These are phyloP conservation scores for Micromussa lordhowensis DNA, from an alignment of 92 coral and sea anemone genomes.

Conservation along the genomic window DNA sequence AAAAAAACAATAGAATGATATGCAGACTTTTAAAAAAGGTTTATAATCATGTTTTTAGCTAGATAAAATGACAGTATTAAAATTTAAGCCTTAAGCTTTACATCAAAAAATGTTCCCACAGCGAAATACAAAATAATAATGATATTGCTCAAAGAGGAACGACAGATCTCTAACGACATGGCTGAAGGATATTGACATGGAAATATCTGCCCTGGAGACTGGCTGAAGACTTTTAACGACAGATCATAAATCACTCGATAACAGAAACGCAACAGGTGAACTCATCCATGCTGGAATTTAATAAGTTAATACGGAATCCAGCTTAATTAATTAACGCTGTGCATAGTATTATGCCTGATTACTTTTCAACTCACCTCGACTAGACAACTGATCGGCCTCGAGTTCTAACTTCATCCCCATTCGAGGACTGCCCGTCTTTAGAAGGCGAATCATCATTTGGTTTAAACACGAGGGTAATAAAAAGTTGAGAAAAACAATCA, in stretches of 20 bases:
- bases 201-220: not conserved
- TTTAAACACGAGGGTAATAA: not conserved
- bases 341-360: not conserved
- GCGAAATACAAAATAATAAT: slow-evolving; percentile 3
- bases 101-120: not conserved
- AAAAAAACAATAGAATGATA: not conserved
- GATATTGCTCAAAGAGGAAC: slow-evolving; percentile 4
- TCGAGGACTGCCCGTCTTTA: slow-evolving; percentile 70
- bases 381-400: slow-evolving; percentile 84
- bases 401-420: slow-evolving; percentile 83
- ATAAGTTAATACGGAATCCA: not conserved
- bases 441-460: slow-evolving; percentile 59
- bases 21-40: not conserved
- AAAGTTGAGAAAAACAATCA: no score
- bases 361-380: slow-evolving; percentile 58
- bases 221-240: not conserved
- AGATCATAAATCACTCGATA: not conserved
- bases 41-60: not conserved
- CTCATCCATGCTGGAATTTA: not conserved
- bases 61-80: not conserved
- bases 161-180: no score
- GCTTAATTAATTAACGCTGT: not conserved
- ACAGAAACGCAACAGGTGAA: slow-evolving; percentile 31
- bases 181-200: not conserved
- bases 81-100: not conserved